Evolutionary conservation across 2,888 invertebrate species (phyloP), one percentile per base, ranked within the genome.

Genomic region (Spisula subtruncata): DNA sequence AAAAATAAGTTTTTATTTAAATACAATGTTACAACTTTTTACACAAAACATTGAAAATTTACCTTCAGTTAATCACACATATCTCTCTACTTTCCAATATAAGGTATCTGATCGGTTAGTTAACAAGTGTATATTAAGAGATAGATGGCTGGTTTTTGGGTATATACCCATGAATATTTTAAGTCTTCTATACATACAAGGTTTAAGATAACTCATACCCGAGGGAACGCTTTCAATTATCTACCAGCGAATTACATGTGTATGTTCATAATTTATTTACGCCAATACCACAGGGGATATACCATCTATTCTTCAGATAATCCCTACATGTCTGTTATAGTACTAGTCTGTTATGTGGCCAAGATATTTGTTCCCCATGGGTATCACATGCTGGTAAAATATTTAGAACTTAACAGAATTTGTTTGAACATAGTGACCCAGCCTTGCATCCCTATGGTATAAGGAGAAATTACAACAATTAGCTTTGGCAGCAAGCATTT

Each of bases 121-220:
- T 66, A 66, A 66, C 25, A 66, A 25, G 60, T 25, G 60, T 25
- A 66, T 66, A n/a, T 66, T n/a, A 66, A 25, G 25, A 66, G 60
- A 66, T 66, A 25, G 60, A 25, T 25, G 60, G n/a, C 8, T 25
- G 25, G 8, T 25, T 25, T 66, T 25, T 25, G 25, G 60, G 6
- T 66, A 66, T 66, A 20, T 66, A 25, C 60, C n/a, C 75, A 75
- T 75, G 75, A 75, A 75, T 75, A 75, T 75, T 75, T 75, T 75
- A 75, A 75, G 35, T 75, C 75, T 75, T 75, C 32, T 35, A 35
- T 35, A 32, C 29, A 75, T 75, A 75, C 10, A 75, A 32, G 32
- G 35, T 25, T 35, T 75, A 25, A 75, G 75, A 75, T 75, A 75
- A 75, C 32, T 75, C 75, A 35, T 75, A 75, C 35, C 75, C 16